phyloP scores from a whole-genome alignment of 35 echinoderm and acorn worm species.

The Heliocidaris tuberculata region DNA sequence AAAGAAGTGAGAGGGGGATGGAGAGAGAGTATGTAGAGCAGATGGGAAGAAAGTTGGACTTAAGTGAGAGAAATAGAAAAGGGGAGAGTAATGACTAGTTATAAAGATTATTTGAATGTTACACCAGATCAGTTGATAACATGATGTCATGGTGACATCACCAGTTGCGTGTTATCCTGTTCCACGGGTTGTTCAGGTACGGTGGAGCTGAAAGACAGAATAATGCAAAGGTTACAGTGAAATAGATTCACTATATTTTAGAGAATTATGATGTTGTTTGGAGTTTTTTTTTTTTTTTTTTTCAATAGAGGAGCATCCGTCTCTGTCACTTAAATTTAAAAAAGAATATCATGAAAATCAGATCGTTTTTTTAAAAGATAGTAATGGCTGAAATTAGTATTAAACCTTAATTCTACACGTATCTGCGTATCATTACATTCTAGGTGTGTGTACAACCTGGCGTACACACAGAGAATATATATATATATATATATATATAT shows the following conservation, averaged over 20 bases:
- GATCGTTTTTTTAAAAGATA: no score
- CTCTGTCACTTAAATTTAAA: no score
- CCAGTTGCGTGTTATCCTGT: slow-evolving; percentile 29
- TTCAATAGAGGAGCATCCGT: no score
- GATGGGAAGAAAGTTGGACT: not conserved
- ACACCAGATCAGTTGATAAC: not conserved
- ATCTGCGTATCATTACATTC: no score
- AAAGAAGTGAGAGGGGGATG: not conserved
- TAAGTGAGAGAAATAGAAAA: not conserved
- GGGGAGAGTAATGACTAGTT: not conserved
- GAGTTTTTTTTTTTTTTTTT: no score
- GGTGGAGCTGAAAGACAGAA: not conserved
- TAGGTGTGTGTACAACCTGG: no score
- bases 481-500: no score
- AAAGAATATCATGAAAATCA: no score
- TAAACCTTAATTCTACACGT: no score
- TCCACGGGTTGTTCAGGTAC: slow-evolving; percentile 18
- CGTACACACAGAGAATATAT: no score
- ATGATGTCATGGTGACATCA: not conserved
- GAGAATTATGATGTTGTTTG: no score
- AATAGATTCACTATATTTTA: not conserved
- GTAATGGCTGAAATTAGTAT: no score
- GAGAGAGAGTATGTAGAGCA: not conserved
- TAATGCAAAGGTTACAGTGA: not conserved
- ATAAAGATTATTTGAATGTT: not conserved